phyloP scores from a whole-genome alignment of 2,888 invertebrate genomes.

The Cheilosia vernalis region DNA sequence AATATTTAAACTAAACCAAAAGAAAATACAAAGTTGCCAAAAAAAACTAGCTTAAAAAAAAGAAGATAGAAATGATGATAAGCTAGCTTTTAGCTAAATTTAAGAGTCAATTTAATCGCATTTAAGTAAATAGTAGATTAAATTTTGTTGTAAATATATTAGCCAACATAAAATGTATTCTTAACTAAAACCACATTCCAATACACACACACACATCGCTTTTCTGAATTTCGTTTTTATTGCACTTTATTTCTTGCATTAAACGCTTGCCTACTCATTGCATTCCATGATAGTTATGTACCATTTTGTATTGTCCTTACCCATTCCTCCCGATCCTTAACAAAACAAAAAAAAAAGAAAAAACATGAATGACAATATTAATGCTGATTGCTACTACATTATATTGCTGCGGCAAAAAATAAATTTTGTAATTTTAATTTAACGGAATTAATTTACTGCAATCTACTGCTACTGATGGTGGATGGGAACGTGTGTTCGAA shows the following conservation, averaged over 20 bases:
- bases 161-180: slow-evolving; percentile 49
- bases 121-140: slow-evolving; percentile 53
- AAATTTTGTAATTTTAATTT: slow-evolving; percentile 51
- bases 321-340: slow-evolving; percentile 35
- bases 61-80: slow-evolving; percentile 6
- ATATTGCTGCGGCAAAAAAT: slow-evolving; percentile 59
- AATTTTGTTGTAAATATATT: slow-evolving; percentile 50
- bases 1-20: slow-evolving; percentile 48
- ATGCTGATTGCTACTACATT: slow-evolving; percentile 63
- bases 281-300: slow-evolving; percentile 10
- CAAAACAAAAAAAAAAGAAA: slow-evolving; percentile 21
- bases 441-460: slow-evolving; percentile 53
- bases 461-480: slow-evolving; percentile 75
- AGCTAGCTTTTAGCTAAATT: slow-evolving; percentile 35
- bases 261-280: slow-evolving; percentile 50
- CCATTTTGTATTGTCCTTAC: slow-evolving; percentile 26
- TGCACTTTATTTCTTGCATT: slow-evolving; percentile 55
- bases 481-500: slow-evolving; percentile 74
- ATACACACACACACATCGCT: slow-evolving; percentile 32
- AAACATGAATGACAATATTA: slow-evolving; percentile 52
- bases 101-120: slow-evolving; percentile 64
- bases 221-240: slow-evolving; percentile 24
- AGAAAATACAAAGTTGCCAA: slow-evolving; percentile 60
- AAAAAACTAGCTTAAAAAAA: slow-evolving; percentile 33
- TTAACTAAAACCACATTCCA: slow-evolving; percentile 48